Base-by-base conservation (phyloP, 2,797 vertebrate species). In the Spondyliosoma cantharus region DNA sequence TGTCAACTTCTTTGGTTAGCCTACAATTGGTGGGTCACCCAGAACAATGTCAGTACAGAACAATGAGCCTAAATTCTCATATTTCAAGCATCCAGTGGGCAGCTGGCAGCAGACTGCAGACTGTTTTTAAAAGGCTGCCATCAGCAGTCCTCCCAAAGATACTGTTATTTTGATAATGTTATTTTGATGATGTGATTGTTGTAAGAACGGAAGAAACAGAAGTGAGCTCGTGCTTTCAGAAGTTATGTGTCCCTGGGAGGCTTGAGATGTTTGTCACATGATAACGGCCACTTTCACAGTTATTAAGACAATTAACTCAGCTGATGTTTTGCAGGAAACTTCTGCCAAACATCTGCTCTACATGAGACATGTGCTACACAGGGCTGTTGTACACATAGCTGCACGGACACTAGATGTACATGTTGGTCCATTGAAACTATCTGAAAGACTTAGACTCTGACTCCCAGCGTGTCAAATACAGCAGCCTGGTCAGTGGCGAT, bases 371-470 rank as follows among this genome's bases (percentile, higher is more conserved):
- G n/a, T 56, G 12, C n/a, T 22, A 32, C 45, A 65, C 62, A 20
- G 15, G 14, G 17, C 19, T 24, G 11, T 42, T 49, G 4, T 42
- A 14, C 32, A 22, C 1, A 7, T 42, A 25, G 27, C 63, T 25
- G 53, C 25, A 24, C 52, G 29, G 49, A 46, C 43, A 24, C 3
- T 12, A 29, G 52, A 27, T 56, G 43, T 43, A 24, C 67, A 27
- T 59, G 43, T 43, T 42, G 2, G 9, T 56, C 20, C 25, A 24
- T 2, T 42, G 54, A 65, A 60, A 42, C 12, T 16, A 29, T 56
- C 45, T 56, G 32, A 62, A 25, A 76, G 63, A 86, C 50, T 80
- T 66, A 86, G 50, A 81, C 32, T 37, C 32, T 37, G 32, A 37
- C 37, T 37, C 2, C 37, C 37, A 37, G 9, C 8, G 2, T 2